Evolutionary conservation across 2,888 invertebrate genomes (phyloP), one percentile per base, ranked within the genome.

Genomic region (Periphyllus acericola): DNA sequence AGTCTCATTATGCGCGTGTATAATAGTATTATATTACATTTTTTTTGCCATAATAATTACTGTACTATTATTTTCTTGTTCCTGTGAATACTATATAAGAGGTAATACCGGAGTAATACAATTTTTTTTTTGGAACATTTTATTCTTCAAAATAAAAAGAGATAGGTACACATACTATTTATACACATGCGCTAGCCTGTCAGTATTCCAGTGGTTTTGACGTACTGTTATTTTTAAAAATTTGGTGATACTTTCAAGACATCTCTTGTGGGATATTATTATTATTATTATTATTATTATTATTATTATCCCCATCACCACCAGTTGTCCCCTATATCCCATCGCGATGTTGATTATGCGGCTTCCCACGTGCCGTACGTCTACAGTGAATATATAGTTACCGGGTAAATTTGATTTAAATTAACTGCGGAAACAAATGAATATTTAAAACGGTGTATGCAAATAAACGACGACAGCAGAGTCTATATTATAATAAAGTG

Each of bases 371-470:
- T 78, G 84, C 17, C 21, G 40, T 60, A n/a, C 36, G 79, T 60
- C 66, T 40, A 21, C 21, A 29, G 81, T 46, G 46, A 25, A 46
- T 34, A 46, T 34, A 34, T 14, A 76, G 46, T 46, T 34, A 71
- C 86, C 86, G 79, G 71, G 71, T 79, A 72, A 79, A 86, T 86
- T 86, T 71, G 86, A 86, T 86, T 86, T 86, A 55, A 78, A 86
- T 86, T 86, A 86, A 86, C 86, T 71, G 79, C 86, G 29, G 79
- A 79, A 79, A 86, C 86, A 79, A 86, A 86, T 79, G 86, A 86
- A 86, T 86, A 86, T 86, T 86, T 86, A 86, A 86, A 83, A 83
- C 83, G 74, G 60, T 60, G 55, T 83, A 83, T 75, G 83, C 83
- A 83, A 83, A 83, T 75, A 83, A 75, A 83, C 29, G 74, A 75